Evolutionary conservation across 2,888 invertebrate species (phyloP).

Genomic region (Brenthis ino): DNA sequence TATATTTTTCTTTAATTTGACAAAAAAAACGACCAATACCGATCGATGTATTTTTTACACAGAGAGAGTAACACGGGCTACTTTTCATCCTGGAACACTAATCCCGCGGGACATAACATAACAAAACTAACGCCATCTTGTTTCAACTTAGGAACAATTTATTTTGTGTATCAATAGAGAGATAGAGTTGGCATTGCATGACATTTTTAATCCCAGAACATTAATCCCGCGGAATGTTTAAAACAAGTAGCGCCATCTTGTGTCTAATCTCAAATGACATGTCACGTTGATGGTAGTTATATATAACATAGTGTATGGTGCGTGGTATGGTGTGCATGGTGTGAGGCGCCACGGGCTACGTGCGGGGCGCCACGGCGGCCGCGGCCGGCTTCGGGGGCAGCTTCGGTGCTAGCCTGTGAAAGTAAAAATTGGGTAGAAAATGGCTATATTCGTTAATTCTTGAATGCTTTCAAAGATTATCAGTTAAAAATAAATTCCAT

Average conservation of each 20-base stretch:
- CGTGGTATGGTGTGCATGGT: neutral
- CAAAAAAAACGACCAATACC: too few species aligned
- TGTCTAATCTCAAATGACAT: neutral
- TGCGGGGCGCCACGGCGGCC: conserved; percentile 55
- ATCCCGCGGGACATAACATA: neutral
- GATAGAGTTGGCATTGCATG: too few species aligned
- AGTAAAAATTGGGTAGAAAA: too few species aligned
- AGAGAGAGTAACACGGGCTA: neutral
- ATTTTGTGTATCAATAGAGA: neutral
- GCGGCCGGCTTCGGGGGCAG: conserved; percentile 68
- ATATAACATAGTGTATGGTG: neutral
- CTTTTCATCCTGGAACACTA: neutral
- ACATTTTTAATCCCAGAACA: neutral
- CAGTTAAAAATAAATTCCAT: too few species aligned
- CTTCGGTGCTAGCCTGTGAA: conserved; percentile 55
- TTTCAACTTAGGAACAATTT: neutral
- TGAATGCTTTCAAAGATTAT: too few species aligned
- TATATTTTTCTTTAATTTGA: too few species aligned
- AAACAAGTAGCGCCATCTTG: neutral
- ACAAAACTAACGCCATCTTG: conserved; percentile 1
- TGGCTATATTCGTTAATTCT: too few species aligned
- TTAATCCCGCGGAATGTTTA: neutral
- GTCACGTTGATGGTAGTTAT: neutral
- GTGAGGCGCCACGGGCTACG: conserved; percentile 45
- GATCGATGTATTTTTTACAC: neutral